Percentiles rank a stretch among this genome's conserved stretches.
Evolutionary conservation across 2,797 vertebrate species (phyloP).

Genomic region (Selene dorsalis): DNA sequence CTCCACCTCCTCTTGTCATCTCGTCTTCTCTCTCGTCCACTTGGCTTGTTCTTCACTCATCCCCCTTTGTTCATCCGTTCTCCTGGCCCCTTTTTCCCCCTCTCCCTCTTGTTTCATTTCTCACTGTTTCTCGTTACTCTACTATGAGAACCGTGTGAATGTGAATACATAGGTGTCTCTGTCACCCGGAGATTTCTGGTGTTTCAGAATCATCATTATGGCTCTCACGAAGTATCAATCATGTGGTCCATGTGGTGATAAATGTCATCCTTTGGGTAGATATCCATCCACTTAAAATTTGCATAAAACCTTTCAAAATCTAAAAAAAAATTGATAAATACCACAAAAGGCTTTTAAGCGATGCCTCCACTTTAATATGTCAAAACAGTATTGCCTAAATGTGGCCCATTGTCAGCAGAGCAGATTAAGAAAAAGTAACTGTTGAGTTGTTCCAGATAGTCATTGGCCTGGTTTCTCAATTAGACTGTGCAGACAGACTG

Average conservation of each 20-base stretch:
- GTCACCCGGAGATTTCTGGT: conserved; percentile 17
- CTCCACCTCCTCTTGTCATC: conserved; percentile 53
- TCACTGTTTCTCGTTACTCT: not conserved
- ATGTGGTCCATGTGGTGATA: conserved; percentile 19
- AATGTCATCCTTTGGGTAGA: conserved; percentile 3
- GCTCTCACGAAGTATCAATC: conserved; percentile 21
- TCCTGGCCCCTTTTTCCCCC: conserved; percentile 5
- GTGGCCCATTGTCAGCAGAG: conserved; percentile 55
- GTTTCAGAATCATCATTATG: conserved; percentile 48
- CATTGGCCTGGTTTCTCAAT: conserved; percentile 79
- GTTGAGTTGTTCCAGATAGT: conserved; percentile 75
- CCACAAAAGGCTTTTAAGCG: conserved; percentile 27
- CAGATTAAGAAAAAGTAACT: conserved; percentile 65
- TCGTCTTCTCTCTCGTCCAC: conserved; percentile 48
- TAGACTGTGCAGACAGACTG: conserved; percentile 64
- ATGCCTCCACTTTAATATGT: conserved; percentile 45
- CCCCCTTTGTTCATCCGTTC: not conserved
- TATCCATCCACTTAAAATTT: conserved; percentile 24
- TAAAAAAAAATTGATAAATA: conserved; percentile 32
- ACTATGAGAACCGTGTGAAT: conserved; percentile 40
- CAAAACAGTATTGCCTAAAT: conserved; percentile 57
- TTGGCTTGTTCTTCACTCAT: conserved; percentile 54
- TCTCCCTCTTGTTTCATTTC: conserved; percentile 18
- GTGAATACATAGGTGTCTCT: conserved; percentile 13
- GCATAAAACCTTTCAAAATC: conserved; percentile 21